Percentiles rank a stretch among this genome's conserved stretches.
Evolutionary conservation across 1,140 invertebrate genomes (phyloP).

Genomic region (Brachionus plicatilis): DNA sequence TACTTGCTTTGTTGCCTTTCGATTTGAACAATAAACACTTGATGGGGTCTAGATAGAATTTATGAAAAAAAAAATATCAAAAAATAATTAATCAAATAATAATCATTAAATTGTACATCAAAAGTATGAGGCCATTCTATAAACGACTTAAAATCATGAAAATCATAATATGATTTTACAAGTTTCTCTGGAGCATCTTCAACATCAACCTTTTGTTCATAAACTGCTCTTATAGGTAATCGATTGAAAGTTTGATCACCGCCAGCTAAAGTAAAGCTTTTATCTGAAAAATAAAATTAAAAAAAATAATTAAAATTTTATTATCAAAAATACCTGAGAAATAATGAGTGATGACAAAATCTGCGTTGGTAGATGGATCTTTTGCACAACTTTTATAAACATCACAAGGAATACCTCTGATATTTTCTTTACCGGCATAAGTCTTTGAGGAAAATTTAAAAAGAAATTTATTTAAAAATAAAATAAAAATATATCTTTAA

Average conservation of each 20-base stretch:
- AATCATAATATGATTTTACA: background rate
- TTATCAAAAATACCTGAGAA: constrained; percentile 16
- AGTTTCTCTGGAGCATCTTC: background rate
- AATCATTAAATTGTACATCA: background rate
- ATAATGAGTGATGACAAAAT: background rate
- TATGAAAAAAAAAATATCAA: too few species aligned
- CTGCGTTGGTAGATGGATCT: background rate
- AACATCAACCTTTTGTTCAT: background rate
- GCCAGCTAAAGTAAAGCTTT: background rate
- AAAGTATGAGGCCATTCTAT: background rate
- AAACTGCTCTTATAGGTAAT: background rate
- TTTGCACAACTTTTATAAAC: constrained; percentile 33
- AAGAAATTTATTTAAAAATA: background rate
- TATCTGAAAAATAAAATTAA: background rate
- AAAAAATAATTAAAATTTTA: background rate
- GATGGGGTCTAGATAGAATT: background rate
- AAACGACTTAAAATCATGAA: constrained; percentile 7
- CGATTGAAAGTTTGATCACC: background rate
- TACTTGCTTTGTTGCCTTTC: background rate
- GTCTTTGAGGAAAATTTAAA: background rate
- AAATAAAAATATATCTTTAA: background rate
- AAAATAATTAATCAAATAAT: too few species aligned
- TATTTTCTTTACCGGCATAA: background rate
- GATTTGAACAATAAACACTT: background rate
- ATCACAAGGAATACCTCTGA: constrained; percentile 25